Evolutionary conservation across 2,113 vertebrate genomes (phyloP).

Genomic region (Anhinga rufa): DNA sequence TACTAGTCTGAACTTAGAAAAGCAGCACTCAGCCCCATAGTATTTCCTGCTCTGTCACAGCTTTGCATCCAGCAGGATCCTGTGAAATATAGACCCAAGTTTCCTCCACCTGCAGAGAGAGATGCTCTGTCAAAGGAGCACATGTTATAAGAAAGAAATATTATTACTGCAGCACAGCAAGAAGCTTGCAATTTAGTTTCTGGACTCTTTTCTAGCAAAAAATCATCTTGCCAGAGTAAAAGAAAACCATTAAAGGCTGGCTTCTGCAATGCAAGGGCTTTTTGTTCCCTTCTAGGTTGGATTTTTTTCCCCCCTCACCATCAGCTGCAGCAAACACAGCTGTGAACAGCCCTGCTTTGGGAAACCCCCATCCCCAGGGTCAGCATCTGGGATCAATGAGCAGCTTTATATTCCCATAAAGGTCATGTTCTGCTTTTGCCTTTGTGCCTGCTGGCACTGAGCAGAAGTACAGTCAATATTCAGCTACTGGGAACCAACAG

Average conservation of each 20-base stretch:
- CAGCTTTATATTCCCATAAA: not conserved
- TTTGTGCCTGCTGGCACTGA: not conserved
- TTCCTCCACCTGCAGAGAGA: not conserved
- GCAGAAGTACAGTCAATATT: not conserved
- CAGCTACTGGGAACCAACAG: rapidly evolving
- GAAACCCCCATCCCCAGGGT: not conserved
- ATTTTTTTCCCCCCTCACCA: not conserved
- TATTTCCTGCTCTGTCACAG: not conserved
- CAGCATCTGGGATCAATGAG: not conserved
- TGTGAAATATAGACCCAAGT: not conserved
- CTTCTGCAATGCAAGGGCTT: not conserved
- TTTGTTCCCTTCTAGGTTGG: not conserved
- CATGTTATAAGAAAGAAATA: not conserved
- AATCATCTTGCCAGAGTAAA: not conserved
- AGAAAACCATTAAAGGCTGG: not conserved
- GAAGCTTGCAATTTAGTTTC: not conserved
- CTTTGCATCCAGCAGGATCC: not conserved
- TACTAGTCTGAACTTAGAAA: not conserved
- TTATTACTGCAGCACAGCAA: not conserved
- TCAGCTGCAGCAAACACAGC: not conserved
- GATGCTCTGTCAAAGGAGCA: not conserved
- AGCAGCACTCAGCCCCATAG: not conserved
- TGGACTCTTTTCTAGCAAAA: not conserved
- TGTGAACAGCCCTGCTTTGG: not conserved
- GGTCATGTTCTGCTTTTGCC: not conserved